Conservation (phyloP, 2,888 invertebrate species). For the Lepidocyrtoides sp. region DNA sequence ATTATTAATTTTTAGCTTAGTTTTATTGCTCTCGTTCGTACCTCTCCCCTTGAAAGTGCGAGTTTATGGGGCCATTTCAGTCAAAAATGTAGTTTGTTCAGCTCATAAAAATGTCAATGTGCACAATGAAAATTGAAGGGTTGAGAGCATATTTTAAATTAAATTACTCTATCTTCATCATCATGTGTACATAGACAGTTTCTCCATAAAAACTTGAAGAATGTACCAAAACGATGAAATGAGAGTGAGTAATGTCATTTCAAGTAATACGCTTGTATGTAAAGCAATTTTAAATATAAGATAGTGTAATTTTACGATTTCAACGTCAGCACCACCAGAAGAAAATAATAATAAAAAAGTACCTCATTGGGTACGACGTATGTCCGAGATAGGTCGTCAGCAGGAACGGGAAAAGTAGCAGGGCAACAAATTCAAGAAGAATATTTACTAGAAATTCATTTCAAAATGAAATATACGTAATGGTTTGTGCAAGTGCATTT, state of each 20-base stretch:
- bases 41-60: slow-evolving; percentile 63
- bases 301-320: slow-evolving; percentile 58
- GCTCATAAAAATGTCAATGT: slow-evolving; percentile 78
- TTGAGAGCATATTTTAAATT: slow-evolving; percentile 73
- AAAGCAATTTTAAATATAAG: slow-evolving; percentile 72
- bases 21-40: slow-evolving; percentile 15
- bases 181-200: neutral
- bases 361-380: slow-evolving; percentile 55
- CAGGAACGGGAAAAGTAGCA: slow-evolving; percentile 43
- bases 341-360: slow-evolving; percentile 26
- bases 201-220: slow-evolving; percentile 16
- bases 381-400: neutral
- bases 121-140: slow-evolving; percentile 74
- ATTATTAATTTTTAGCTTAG: slow-evolving; percentile 21
- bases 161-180: slow-evolving; percentile 28
- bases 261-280: slow-evolving; percentile 28
- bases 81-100: slow-evolving; percentile 67
- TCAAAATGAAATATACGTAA: slow-evolving; percentile 25
- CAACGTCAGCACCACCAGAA: slow-evolving; percentile 27
- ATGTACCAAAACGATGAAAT: neutral
- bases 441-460: slow-evolving; percentile 10
- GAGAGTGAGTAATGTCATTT: slow-evolving; percentile 49
- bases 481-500: neutral
- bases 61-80: slow-evolving; percentile 73
- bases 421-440: slow-evolving; percentile 18